Conservation (phyloP, 2,797 vertebrate species). For the Paedocypris micromegethes region DNA sequence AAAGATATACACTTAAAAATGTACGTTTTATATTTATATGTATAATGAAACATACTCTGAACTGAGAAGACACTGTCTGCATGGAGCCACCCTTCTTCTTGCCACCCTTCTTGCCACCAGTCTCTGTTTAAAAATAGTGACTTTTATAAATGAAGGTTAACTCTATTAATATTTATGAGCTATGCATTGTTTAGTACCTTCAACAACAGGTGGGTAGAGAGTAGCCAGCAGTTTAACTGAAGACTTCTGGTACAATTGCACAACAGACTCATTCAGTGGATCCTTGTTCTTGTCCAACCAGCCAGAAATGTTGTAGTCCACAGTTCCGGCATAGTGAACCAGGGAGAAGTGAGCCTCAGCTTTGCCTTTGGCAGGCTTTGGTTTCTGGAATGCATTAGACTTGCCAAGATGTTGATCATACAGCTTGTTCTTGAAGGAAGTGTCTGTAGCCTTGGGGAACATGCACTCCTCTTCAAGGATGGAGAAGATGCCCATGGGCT, state of each 20-base stretch:
- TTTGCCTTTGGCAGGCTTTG: constrained; percentile 78
- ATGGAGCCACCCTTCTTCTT: constrained; percentile 89
- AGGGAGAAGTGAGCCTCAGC: constrained; percentile 79
- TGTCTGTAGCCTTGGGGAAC: constrained; percentile 80
- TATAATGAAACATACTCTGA: constrained; percentile 75
- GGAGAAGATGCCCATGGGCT: constrained; percentile 82
- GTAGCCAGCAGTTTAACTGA: constrained; percentile 67
- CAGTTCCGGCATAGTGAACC: constrained; percentile 83
- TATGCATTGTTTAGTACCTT: constrained; percentile 63
- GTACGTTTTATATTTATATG: too few relatives aligned
- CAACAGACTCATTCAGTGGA: constrained; percentile 81
- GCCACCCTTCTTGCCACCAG: constrained; percentile 70
- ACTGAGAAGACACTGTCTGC: constrained; percentile 85
- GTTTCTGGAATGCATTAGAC: constrained; percentile 79
- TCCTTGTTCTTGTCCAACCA: constrained; percentile 94
- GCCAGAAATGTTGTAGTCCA: constrained; percentile 82
- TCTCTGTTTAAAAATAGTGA: constrained; percentile 35
- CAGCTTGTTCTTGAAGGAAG: constrained; percentile 82
- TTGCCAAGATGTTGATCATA: constrained; percentile 87
- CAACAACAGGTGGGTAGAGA: constrained; percentile 69
- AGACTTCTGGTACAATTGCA: constrained; percentile 80
- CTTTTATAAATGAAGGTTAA: background rate
- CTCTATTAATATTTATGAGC: background rate
- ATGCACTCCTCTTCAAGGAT: constrained; percentile 87
- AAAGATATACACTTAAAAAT: too few relatives aligned